phyloP scores from a whole-genome alignment of 2,797 vertebrate species.

The Malurus splendens region DNA sequence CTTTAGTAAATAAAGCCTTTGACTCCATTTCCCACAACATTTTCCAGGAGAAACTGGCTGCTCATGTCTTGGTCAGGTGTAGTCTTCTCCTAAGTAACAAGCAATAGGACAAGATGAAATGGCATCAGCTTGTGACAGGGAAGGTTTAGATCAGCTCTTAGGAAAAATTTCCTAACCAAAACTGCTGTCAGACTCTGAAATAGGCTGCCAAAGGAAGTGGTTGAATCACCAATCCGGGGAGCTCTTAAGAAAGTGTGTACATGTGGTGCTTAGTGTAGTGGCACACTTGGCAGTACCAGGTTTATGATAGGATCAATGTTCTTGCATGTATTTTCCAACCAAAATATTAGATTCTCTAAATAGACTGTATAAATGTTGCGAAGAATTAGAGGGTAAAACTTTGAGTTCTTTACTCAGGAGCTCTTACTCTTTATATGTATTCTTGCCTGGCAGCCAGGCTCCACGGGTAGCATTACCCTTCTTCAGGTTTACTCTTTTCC shows the following conservation, averaged over 20 bases:
- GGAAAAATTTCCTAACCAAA: background rate
- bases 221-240: background rate
- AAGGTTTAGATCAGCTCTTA: background rate
- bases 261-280: no score
- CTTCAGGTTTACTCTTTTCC: background rate
- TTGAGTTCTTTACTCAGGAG: background rate
- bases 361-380: background rate
- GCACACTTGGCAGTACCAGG: background rate
- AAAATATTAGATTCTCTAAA: background rate
- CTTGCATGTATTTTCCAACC: background rate
- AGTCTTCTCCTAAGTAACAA: background rate
- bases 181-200: background rate
- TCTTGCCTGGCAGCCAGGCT: background rate
- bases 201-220: background rate
- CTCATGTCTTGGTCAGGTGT: background rate
- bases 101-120: background rate
- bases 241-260: background rate
- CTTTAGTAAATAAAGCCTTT: background rate
- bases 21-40: background rate
- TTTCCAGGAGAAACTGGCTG: background rate
- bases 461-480: background rate
- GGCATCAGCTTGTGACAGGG: background rate
- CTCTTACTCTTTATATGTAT: no score
- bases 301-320: background rate
- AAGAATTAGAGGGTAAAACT: background rate